Percentiles rank a stretch among this genome's conserved stretches.
Evolutionary conservation across 1,140 invertebrate genomes (phyloP).

Genomic region (Drosophila virilis): DNA sequence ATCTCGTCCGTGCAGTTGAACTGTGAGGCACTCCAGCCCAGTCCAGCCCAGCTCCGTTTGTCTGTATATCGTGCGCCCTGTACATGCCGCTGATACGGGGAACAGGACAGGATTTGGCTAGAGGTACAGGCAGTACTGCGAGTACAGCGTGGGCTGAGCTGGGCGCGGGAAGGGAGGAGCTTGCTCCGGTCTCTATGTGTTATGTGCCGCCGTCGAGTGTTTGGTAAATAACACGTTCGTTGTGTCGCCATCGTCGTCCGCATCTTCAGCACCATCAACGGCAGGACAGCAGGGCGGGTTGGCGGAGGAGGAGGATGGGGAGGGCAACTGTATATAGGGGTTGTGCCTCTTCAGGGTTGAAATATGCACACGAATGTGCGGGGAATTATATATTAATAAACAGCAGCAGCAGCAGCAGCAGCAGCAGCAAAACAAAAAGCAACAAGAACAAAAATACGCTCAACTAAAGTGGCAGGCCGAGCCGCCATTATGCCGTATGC

Average conservation of each 20-base stretch:
- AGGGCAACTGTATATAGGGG: constrained; percentile 49
- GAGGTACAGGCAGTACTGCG: too few species aligned
- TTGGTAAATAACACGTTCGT: constrained; percentile 82
- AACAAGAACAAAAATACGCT: constrained; percentile 42
- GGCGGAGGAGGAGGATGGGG: background rate
- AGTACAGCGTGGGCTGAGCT: too few species aligned
- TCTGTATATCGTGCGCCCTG: background rate
- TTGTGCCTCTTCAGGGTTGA: constrained; percentile 71
- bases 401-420: constrained; percentile 48
- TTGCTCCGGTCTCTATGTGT: constrained; percentile 50
- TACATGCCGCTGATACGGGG: background rate
- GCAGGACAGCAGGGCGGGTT: constrained; percentile 2
- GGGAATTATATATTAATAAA: constrained; percentile 67
- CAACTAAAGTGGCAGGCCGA: constrained; percentile 57
- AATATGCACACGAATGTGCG: constrained; percentile 42
- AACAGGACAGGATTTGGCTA: too few species aligned
- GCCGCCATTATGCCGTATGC: constrained; percentile 71
- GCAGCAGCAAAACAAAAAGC: constrained; percentile 40
- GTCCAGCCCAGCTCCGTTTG: background rate
- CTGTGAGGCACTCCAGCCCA: constrained; percentile 8
- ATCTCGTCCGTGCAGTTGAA: constrained; percentile 9
- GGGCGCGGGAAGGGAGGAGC: background rate
- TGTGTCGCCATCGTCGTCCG: constrained; percentile 59
- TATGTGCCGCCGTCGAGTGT: constrained; percentile 78
- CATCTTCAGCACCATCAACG: constrained; percentile 46